A percentile compares a stretch with the other conserved stretches of the same genome.
Conservation (phyloP, 2,797 vertebrate species). For the Pagetopsis macropterus region DNA sequence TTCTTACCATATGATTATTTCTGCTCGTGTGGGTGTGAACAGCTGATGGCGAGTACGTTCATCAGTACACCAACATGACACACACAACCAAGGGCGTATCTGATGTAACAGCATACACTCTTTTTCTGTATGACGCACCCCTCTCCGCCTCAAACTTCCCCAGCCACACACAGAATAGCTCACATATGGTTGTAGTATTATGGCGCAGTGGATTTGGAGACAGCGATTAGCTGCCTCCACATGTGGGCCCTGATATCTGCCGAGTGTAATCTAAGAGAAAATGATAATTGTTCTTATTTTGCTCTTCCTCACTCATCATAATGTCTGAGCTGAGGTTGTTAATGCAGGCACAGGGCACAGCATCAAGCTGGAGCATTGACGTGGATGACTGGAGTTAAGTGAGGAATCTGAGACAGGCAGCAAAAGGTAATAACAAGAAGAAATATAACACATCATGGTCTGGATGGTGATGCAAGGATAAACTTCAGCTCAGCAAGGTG, state of each 20-base stretch:
- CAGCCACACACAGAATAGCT: conserved; percentile 11
- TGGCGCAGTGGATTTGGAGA: conserved; percentile 68
- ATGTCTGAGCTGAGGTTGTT: conserved; percentile 41
- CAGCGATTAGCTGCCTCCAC: conserved; percentile 75
- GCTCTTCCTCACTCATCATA: conserved; percentile 62
- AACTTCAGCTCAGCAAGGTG: conserved; percentile 4
- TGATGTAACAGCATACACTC: conserved; percentile 42
- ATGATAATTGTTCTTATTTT: conserved; percentile 74
- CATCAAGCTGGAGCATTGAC: conserved; percentile 11
- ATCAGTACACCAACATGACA: conserved; percentile 58
- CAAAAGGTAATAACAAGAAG: conserved; percentile 20
- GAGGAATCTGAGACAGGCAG: conserved; percentile 10
- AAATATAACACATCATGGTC: background rate
- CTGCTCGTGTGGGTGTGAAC: conserved; percentile 58
- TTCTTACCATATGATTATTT: conserved; percentile 34
- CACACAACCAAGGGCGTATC: conserved; percentile 16
- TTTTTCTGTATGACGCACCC: conserved; percentile 16
- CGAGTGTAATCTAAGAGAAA: conserved; percentile 71
- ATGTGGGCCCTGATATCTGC: conserved; percentile 77
- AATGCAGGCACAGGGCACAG: conserved; percentile 32
- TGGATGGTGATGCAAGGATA: conserved; percentile 1
- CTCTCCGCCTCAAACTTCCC: conserved; percentile 6
- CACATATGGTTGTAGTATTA: conserved; percentile 58
- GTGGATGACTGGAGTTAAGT: conserved; percentile 6
- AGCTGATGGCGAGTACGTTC: conserved; percentile 66